A percentile compares a stretch with the other conserved stretches of the same genome.
Conservation (phyloP, 1,140 invertebrate species). For the Rhopalosiphum padi region DNA sequence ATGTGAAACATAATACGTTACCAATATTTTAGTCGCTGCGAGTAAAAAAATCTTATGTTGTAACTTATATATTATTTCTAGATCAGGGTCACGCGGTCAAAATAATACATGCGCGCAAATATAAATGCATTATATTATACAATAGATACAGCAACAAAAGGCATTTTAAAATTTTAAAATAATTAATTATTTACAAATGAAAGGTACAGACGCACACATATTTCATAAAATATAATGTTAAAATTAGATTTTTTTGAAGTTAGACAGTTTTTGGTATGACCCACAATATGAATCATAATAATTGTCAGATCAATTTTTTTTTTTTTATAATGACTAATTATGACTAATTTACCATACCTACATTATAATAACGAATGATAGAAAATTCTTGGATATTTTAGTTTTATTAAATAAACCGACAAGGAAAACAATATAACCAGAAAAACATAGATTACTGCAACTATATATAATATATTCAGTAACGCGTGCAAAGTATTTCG, state of each 20-base stretch:
- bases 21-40: background rate
- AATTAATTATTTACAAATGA: background rate
- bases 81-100: background rate
- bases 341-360: background rate
- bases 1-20: background rate
- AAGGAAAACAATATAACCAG: background rate
- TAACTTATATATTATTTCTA: background rate
- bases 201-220: background rate
- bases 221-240: background rate
- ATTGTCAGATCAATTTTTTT: background rate
- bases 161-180: background rate
- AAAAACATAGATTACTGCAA: background rate
- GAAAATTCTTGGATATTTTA: background rate
- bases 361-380: background rate
- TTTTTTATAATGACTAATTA: background rate
- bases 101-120: background rate
- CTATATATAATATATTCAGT: conserved; percentile 12
- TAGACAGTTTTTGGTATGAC: background rate
- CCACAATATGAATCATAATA: background rate
- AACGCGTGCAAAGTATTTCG: background rate
- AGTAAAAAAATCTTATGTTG: background rate
- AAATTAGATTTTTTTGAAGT: background rate
- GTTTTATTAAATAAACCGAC: background rate
- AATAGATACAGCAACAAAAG: background rate
- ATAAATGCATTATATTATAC: background rate